Evolutionary conservation across 2,797 vertebrate species (phyloP).

Genomic region (Intellagama lesueurii): DNA sequence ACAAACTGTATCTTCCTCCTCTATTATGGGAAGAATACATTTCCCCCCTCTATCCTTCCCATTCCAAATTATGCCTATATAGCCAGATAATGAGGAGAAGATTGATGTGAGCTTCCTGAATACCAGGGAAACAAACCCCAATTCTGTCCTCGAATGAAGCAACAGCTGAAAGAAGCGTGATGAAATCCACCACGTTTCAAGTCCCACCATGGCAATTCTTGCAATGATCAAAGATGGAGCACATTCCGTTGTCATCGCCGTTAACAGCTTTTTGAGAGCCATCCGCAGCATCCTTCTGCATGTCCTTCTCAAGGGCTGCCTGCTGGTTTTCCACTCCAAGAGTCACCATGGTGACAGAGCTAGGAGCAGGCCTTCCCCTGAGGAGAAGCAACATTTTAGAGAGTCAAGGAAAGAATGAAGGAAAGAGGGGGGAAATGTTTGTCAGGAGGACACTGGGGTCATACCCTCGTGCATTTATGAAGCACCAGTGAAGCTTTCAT

Average conservation of each 20-base stretch:
- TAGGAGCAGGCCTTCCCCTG: slow-evolving; percentile 58
- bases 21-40: not conserved
- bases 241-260: not conserved
- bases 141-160: not conserved
- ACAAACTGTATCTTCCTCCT: not conserved
- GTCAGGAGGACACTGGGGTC: slow-evolving; percentile 17
- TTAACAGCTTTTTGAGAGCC: not conserved
- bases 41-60: not conserved
- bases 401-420: slow-evolving; percentile 32
- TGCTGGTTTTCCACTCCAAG: not conserved
- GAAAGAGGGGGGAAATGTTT: fast-evolving
- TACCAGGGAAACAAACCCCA: not conserved
- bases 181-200: not conserved
- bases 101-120: not conserved
- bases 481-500: slow-evolving; percentile 57
- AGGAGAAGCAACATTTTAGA: slow-evolving; percentile 35
- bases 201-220: not conserved
- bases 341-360: slow-evolving; percentile 71
- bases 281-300: not conserved
- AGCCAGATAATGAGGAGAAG: not conserved
- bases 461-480: slow-evolving; percentile 35
- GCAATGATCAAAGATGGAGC: not conserved
- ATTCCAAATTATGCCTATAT: not conserved
- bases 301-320: slow-evolving; percentile 42
- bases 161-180: not conserved